Conservation (phyloP, 2,113 vertebrate species). For the Ellobius talpinus region DNA sequence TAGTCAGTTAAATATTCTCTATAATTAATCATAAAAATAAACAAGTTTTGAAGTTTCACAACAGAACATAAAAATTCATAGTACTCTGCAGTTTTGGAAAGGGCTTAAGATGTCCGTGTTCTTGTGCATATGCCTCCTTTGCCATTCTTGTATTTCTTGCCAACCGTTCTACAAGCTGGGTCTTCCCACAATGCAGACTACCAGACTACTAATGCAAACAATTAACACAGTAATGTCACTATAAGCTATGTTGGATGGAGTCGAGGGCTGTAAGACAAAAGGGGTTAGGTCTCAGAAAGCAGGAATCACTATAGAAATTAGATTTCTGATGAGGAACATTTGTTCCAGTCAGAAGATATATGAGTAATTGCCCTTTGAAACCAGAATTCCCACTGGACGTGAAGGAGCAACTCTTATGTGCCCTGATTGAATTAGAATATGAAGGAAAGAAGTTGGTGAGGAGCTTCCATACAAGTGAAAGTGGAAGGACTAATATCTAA, state of each 20-base stretch:
- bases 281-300: not conserved
- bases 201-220: conserved; percentile 23
- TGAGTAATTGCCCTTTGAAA: not conserved
- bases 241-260: not conserved
- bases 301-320: not conserved
- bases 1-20: conserved; percentile 36
- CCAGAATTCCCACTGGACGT: not conserved
- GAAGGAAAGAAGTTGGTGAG: not conserved
- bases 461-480: not conserved
- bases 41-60: conserved; percentile 25
- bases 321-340: not conserved
- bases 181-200: not conserved
- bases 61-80: not conserved
- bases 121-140: not conserved
- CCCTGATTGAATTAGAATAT: not conserved
- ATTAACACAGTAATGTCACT: not conserved
- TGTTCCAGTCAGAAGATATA: not conserved
- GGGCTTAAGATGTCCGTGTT: not conserved
- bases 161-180: not conserved
- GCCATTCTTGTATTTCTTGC: not conserved
- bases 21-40: not conserved
- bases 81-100: conserved; percentile 3
- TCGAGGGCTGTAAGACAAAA: not conserved
- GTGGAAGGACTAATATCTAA: not conserved
- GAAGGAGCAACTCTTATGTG: not conserved